phyloP scores from a whole-genome alignment of 2,113 vertebrate species.

The Caranx ignobilis region DNA sequence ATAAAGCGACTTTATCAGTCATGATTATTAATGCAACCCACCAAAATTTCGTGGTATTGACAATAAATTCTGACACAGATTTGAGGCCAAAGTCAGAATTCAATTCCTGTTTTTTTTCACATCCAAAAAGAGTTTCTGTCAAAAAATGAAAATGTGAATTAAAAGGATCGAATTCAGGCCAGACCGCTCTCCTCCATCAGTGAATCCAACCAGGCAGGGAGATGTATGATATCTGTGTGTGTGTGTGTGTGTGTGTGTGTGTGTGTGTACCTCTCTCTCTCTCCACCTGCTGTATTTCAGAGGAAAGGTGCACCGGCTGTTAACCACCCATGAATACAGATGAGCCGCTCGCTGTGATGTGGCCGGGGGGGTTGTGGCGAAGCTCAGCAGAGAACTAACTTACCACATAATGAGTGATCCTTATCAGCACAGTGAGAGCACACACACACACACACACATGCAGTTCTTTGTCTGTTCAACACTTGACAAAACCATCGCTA shows the following conservation, averaged over 20 bases:
- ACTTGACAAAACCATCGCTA: neutral
- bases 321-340: constrained; percentile 76
- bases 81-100: neutral
- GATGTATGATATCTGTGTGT: constrained; percentile 12
- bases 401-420: constrained; percentile 78
- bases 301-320: constrained; percentile 60
- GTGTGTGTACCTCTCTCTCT: constrained; percentile 17
- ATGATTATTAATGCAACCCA: neutral
- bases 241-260: constrained; percentile 11
- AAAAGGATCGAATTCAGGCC: neutral
- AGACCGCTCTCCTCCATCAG: constrained; percentile 3
- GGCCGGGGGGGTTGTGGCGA: constrained; percentile 60
- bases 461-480: neutral
- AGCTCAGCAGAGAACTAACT: constrained; percentile 69
- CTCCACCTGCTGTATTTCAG: constrained; percentile 55
- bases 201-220: constrained; percentile 5
- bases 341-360: constrained; percentile 71
- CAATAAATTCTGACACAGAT: neutral
- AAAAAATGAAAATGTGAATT: neutral
- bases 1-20: too few relatives aligned
- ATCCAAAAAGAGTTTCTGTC: neutral
- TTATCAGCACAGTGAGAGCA: constrained; percentile 63
- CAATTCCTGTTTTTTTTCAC: neutral
- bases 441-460: neutral
- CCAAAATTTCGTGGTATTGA: too few relatives aligned